Evolutionary conservation across 2,888 invertebrate genomes (phyloP).

Genomic region (Nymphalis c-album): DNA sequence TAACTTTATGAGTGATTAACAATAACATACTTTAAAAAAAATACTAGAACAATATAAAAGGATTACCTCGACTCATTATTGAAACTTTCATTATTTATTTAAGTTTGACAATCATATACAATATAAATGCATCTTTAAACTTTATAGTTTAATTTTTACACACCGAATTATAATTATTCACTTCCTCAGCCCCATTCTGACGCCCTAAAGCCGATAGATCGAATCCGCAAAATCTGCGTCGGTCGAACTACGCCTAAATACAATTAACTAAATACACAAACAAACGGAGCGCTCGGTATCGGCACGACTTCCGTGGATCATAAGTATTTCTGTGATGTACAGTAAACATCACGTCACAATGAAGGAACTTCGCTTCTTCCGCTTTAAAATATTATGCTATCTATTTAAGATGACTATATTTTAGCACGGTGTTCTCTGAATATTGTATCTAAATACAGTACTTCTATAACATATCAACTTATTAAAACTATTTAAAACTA

Average conservation of each 20-base stretch:
- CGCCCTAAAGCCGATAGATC: not conserved
- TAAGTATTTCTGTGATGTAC: not conserved
- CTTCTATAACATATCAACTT: no score
- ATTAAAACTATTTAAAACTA: no score
- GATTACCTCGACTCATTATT: no score
- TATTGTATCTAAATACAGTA: no score
- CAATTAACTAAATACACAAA: not conserved
- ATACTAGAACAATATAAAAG: no score
- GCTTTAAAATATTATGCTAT: not conserved
- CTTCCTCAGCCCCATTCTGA: not conserved
- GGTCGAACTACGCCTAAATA: not conserved
- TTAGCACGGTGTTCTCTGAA: no score
- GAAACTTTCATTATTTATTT: no score
- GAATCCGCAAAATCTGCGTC: not conserved
- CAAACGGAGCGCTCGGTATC: not conserved
- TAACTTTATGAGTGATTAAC: no score
- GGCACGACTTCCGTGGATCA: not conserved
- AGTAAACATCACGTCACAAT: not conserved
- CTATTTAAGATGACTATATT: not conserved
- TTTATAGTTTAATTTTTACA: no score
- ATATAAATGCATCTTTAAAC: no score
- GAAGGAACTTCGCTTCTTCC: not conserved
- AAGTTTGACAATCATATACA: no score
- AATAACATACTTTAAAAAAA: no score
- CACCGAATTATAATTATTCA: not conserved